Conservation (phyloP, 2,113 vertebrate species). For the Muntiacus muntjak region DNA sequence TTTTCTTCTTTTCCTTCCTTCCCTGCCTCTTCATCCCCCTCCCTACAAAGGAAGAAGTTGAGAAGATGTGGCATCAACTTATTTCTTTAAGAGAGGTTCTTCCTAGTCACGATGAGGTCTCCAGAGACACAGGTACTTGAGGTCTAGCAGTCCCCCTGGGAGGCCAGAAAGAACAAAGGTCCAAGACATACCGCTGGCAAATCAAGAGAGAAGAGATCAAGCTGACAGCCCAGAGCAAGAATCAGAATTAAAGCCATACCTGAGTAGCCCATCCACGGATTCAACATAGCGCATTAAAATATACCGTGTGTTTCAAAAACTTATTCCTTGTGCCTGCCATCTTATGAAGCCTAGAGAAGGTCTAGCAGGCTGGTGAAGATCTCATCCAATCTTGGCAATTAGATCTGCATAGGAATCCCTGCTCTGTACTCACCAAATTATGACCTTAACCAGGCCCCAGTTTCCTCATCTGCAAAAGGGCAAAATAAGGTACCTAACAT, state of each 20-base stretch:
- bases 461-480: background rate
- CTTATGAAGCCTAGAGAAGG: background rate
- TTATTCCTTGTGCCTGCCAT: background rate
- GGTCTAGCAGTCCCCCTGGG: background rate
- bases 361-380: background rate
- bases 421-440: background rate
- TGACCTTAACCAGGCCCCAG: background rate
- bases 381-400: background rate
- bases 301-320: accelerated
- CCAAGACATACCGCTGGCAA: background rate
- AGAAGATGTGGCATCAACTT: background rate
- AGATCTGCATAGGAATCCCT: background rate
- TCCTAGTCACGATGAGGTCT: background rate
- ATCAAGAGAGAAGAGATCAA: background rate
- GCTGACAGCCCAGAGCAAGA: background rate
- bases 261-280: background rate
- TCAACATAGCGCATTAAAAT: background rate
- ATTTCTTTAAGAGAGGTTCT: background rate
- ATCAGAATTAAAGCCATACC: background rate
- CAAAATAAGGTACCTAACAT: background rate
- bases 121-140: background rate
- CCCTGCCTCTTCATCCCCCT: background rate
- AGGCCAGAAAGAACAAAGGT: background rate
- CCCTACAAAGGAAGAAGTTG: background rate
- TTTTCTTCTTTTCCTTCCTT: background rate